These are phyloP conservation scores for Oreochromis spilurus DNA, from an alignment of 2,113 vertebrate genomes.

Conservation along the genomic window DNA sequence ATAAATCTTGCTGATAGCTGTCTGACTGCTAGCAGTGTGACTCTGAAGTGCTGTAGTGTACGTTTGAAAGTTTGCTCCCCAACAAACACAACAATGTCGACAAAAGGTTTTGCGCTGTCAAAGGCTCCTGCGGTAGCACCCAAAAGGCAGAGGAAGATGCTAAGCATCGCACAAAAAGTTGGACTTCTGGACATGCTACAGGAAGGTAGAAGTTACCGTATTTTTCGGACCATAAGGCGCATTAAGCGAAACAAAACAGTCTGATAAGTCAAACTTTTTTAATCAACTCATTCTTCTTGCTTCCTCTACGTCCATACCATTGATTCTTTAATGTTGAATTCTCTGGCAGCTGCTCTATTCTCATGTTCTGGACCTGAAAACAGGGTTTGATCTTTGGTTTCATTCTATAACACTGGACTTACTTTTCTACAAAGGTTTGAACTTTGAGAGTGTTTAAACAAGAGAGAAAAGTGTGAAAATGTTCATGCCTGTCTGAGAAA, in stretches of 20 bases:
- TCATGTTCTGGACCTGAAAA: not conserved
- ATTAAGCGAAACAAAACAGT: not conserved
- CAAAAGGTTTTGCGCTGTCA: no score
- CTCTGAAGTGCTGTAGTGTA: no score
- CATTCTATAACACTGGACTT: not conserved
- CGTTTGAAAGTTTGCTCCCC: no score
- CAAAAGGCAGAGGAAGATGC: no score
- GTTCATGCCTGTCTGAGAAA: not conserved
- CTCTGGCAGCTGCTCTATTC: not conserved
- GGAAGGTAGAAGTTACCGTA: no score
- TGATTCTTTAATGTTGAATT: not conserved
- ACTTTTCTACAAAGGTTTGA: not conserved
- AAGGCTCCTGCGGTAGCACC: no score
- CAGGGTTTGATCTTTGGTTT: not conserved
- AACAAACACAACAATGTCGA: no score
- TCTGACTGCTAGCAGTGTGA: no score
- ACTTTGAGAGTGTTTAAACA: not conserved
- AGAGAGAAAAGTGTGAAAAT: not conserved
- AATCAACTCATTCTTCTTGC: not conserved
- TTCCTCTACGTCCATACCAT: not conserved
- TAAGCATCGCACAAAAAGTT: rapidly evolving
- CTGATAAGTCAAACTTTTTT: not conserved
- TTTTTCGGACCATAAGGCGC: not conserved
- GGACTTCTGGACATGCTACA: no score
- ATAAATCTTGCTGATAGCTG: no score